Conservation (phyloP, 2,113 vertebrate genomes). For the Notarius lentiginosus region DNA sequence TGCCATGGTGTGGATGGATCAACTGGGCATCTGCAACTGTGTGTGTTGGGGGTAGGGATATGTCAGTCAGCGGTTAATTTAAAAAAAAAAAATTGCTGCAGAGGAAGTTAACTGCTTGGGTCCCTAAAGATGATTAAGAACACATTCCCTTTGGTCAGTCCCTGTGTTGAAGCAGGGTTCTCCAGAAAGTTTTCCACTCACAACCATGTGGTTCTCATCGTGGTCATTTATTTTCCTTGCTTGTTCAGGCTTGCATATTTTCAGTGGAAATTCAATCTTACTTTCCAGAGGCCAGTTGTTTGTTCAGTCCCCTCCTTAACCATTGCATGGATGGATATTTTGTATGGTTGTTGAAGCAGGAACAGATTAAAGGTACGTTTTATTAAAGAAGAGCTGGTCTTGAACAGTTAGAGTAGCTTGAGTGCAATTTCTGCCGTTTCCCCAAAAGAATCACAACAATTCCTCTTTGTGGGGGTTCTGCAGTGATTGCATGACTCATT, state of each 20-base stretch:
- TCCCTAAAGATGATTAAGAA: constrained; percentile 4
- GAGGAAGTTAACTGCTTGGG: constrained; percentile 23
- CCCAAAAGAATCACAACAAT: neutral
- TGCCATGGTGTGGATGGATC: constrained; percentile 56
- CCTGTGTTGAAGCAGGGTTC: constrained; percentile 37
- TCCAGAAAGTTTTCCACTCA: constrained; percentile 26
- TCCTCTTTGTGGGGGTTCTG: neutral
- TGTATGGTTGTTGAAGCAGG: constrained; percentile 17
- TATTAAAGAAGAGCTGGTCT: neutral
- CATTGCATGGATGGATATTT: neutral
- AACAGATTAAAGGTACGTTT: constrained; percentile 8
- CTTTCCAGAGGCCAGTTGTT: constrained; percentile 34
- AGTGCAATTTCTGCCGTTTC: neutral
- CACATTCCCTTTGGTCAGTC: constrained; percentile 18
- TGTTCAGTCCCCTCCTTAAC: constrained; percentile 8
- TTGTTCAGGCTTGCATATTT: constrained; percentile 58
- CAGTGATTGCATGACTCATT: constrained; percentile 9
- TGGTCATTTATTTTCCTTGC: constrained; percentile 60
- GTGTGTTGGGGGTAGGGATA: constrained; percentile 44
- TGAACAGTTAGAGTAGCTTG: neutral
- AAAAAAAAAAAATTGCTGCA: constrained; percentile 14
- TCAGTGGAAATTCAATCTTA: constrained; percentile 67
- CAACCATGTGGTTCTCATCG: constrained; percentile 76
- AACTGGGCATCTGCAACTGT: constrained; percentile 50
- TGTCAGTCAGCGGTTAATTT: constrained; percentile 39